A percentile compares a stretch with the other conserved stretches of the same genome.
Evolutionary conservation across 2,797 vertebrate species (phyloP).

Genomic region (Eulemur albifrons): DNA sequence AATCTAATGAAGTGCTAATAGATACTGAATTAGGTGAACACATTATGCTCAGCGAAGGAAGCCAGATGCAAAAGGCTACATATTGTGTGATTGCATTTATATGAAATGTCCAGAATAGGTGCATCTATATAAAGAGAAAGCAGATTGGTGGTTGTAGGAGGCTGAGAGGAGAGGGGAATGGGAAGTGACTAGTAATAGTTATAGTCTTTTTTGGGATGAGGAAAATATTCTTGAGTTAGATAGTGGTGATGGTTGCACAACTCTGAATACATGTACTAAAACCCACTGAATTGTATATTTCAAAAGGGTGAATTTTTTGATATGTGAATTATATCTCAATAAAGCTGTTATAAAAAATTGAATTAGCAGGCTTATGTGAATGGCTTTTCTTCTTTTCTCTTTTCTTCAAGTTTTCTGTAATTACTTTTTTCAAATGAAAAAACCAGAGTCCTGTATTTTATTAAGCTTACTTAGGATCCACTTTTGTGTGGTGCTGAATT

Average conservation of each 20-base stretch:
- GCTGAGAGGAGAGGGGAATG: background rate
- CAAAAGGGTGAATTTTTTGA: background rate
- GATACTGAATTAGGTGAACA: background rate
- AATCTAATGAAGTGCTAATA: background rate
- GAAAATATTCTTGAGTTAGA: background rate
- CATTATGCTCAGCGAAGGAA: background rate
- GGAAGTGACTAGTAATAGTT: background rate
- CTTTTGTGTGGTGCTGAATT: conserved; percentile 72
- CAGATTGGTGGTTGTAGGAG: background rate
- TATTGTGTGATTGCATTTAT: background rate
- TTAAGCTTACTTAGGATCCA: conserved; percentile 71
- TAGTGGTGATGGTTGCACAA: background rate
- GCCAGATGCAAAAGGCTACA: background rate
- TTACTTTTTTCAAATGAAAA: conserved; percentile 4
- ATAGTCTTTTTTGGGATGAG: background rate
- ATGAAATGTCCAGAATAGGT: background rate
- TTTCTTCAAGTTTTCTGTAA: background rate
- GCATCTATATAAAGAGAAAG: background rate
- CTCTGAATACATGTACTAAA: background rate
- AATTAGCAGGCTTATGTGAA: background rate
- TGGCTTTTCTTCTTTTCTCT: conserved; percentile 12
- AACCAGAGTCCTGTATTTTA: conserved; percentile 66
- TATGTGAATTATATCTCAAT: conserved; percentile 15
- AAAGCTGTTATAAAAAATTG: background rate
- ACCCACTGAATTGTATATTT: background rate